Percentiles rank a stretch among this genome's conserved stretches.
These are phyloP conservation scores for Progne subis DNA, from an alignment of 2,113 vertebrate species.

Conservation along the genomic window DNA sequence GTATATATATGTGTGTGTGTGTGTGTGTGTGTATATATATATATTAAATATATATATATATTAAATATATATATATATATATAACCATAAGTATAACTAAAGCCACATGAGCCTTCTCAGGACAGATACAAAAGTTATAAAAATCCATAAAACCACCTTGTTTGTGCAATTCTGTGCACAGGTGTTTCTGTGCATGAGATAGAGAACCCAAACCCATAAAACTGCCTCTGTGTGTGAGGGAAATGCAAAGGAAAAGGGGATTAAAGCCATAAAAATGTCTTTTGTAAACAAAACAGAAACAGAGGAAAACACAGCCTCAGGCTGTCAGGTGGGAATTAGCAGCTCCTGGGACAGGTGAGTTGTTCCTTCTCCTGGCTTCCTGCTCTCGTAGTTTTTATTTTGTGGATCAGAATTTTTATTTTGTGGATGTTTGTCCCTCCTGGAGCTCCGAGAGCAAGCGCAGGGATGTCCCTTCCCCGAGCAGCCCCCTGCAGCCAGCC, in stretches of 20 bases:
- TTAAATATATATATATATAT: no score
- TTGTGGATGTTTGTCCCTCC: not conserved
- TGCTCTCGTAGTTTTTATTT: not conserved
- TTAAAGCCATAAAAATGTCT: not conserved
- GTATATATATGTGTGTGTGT: no score
- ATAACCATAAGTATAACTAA: not conserved
- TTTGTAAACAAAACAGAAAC: not conserved
- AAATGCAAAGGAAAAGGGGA: not conserved
- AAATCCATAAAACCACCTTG: not conserved
- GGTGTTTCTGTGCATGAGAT: not conserved
- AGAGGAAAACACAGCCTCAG: not conserved
- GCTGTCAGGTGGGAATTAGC: not conserved
- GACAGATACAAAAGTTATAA: not conserved
- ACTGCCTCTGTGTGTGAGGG: not conserved
- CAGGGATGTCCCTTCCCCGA: not conserved
- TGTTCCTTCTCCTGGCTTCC: not conserved
- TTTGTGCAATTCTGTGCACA: not conserved
- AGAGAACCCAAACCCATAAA: not conserved
- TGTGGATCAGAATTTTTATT: not conserved
- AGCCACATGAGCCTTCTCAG: not conserved
- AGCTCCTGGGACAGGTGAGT: not conserved
- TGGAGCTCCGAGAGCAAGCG: not conserved
- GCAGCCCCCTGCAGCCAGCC: not conserved
- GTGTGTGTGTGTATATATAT: no score
- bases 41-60: no score